A percentile compares a stretch with the other conserved stretches of the same genome.
These are phyloP conservation scores for Bactericera cockerelli DNA, from an alignment of 1,140 invertebrate genomes.

Conservation along the genomic window DNA sequence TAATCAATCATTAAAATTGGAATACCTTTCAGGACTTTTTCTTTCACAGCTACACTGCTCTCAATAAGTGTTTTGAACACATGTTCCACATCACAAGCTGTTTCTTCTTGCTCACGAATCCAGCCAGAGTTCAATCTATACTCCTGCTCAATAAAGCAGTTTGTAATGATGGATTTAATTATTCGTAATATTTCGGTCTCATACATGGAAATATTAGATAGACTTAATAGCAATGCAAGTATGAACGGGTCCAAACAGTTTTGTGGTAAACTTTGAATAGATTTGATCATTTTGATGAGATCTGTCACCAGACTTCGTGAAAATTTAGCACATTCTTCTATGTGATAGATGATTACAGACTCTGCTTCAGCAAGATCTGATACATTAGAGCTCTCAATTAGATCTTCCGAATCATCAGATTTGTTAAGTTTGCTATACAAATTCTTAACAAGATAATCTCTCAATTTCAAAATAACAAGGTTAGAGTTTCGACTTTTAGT, in stretches of 20 bases:
- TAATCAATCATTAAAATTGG: too few species aligned
- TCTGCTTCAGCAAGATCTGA: conserved; percentile 24
- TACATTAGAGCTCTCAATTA: conserved; percentile 3
- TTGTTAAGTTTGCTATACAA: conserved; percentile 21
- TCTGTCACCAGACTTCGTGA: conserved; percentile 34
- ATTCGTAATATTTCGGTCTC: conserved; percentile 34
- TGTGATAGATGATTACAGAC: conserved; percentile 39
- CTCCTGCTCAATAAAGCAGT: conserved; percentile 32
- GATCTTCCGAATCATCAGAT: background rate
- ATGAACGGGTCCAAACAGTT: conserved; percentile 38
- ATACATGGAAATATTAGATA: conserved; percentile 31
- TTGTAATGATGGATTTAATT: conserved; percentile 25
- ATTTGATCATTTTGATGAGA: conserved; percentile 35
- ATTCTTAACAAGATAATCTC: conserved; percentile 29
- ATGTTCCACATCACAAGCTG: conserved; percentile 28
- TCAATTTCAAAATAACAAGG: conserved; percentile 28
- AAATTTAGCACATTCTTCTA: conserved; percentile 33
- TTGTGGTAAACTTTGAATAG: conserved; percentile 32
- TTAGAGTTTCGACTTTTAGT: conserved; percentile 26
- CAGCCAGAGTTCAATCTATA: conserved; percentile 33
- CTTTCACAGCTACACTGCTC: conserved; percentile 25
- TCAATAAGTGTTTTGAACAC: conserved; percentile 33
- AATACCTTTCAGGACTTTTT: background rate
- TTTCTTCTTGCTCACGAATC: conserved; percentile 31
- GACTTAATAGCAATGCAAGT: conserved; percentile 32